Base-by-base conservation (phyloP, 2,888 invertebrate genomes). In the Ochropleura plecta region DNA sequence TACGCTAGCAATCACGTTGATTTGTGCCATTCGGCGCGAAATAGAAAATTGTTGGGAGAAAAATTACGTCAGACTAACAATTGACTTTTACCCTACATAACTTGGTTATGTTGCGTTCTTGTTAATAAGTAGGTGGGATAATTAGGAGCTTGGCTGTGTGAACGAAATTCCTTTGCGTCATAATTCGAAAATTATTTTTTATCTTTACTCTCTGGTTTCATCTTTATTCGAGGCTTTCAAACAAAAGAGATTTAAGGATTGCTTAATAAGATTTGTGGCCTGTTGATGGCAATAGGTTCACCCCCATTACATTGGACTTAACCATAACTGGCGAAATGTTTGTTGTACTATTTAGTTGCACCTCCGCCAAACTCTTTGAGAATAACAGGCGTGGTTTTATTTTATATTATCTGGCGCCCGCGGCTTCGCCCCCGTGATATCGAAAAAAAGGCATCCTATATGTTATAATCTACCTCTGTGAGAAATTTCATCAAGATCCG, bases 41-140 rank as follows among this genome's bases (percentile, higher is more conserved):
- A 81, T 75, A 86, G 86, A 85, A 87, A 89, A 91, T 88, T 84
- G 82, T 83, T 80, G 74, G 60, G 83, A 81, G 88, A 89, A 88
- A 88, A 89, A 85, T 90, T 89, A 86, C 89, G 71, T 75, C 85
- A 83, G 44, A 67, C 69, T 57, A 65, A 77, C 80, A 66, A 81
- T 83, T 85, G 79, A 86, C 88, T 86, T 82, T 79, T 82, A 86
- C 70, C 71, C 76, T 66, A 83, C 79, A 79, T 87, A 76, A 76
- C 64, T 72, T 67, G 69, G 62, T 72, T 76, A 75, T 73, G 63
- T 70, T 70, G 67, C 69, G 71, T 77, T 75, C 48, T 69, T 79
- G 62, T 60, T 60, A 65, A n/a, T 70, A 76, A 76, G 69, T 73
- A 62, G 62, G 60, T 57, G 63, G 51, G 20, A 40, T 80, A 78